Conservation (phyloP, 2,888 invertebrate genomes). For the Himalopsyche anomala region DNA sequence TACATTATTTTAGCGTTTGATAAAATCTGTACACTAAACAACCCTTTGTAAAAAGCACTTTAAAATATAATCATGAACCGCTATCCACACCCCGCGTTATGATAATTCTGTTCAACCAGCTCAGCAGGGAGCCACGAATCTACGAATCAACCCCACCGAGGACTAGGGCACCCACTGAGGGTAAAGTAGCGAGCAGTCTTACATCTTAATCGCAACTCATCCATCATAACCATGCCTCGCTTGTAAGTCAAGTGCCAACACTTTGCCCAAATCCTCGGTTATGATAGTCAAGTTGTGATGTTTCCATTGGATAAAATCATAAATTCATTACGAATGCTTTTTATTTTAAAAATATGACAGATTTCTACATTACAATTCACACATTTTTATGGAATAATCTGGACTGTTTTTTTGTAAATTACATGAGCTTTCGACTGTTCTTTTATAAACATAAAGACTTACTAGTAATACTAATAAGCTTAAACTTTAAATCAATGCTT, state of each 20-base stretch:
- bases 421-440: no score
- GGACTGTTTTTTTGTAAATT: no score
- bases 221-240: constrained; percentile 49
- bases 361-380: no score
- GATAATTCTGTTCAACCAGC: constrained; percentile 35
- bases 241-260: constrained; percentile 53
- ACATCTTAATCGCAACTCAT: constrained; percentile 57
- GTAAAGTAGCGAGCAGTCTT: constrained; percentile 45
- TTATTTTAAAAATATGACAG: no score
- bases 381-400: no score
- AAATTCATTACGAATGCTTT: no score
- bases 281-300: neutral
- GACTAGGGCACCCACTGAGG: constrained; percentile 14
- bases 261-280: constrained; percentile 22
- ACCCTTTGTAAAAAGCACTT: constrained; percentile 37
- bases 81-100: constrained; percentile 29
- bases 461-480: no score
- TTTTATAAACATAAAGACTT: no score
- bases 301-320: neutral
- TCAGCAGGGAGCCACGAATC: constrained; percentile 16
- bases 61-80: constrained; percentile 41
- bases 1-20: neutral
- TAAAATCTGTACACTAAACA: neutral
- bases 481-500: no score
- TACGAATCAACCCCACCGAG: constrained; percentile 34